Base-by-base conservation (phyloP, 2,113 vertebrate genomes). In the Stigmatopora argus region DNA sequence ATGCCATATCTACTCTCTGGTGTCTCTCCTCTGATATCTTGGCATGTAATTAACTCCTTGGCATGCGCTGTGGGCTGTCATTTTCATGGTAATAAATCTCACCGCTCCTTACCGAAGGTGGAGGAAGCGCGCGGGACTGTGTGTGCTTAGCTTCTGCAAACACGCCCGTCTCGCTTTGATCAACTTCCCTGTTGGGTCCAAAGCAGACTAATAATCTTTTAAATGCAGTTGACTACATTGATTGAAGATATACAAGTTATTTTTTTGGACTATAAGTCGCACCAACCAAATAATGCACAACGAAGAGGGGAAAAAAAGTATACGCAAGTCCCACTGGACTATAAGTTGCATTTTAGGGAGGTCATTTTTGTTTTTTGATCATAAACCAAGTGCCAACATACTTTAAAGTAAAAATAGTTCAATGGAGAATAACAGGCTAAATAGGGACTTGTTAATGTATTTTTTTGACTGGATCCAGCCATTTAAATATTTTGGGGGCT, bases 21-120 rank as follows among this genome's bases (percentile, higher is more conserved):
- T 83, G 79, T 85, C 71, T 77, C 83, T 78, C 72, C 60, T 85
- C 78, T 80, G 82, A 85, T 85, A 83, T 70, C 73, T 73, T 85
- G 84, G 82, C 87, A 86, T 83, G 82, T 85, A 85, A 89, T 89
- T 85, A 85, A 85, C 75, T 87, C 73, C 79, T 73, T 85, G 85
- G 80, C 86, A 82, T 83, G 78, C 72, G 19, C 71, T 57, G 76
- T 80, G 83, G 77, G 77, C 74, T 87, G 83, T 87, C 85, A 86
- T 89, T 85, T 88, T 82, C 78, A 87, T 85, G 83, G 83, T 86
- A 86, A 88, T 87, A 87, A 72, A 87, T 83, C 72, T 78, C 62
- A 71, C 63, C 70, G 61, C 72, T 83, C 62, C 66, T 85, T 78
- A 79, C 72, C 78, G 75, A 83, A 83, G 77, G 57, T 63, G 71